A percentile compares a stretch with the other conserved stretches of the same genome.
phyloP scores from a whole-genome alignment of 1,140 invertebrate species.

The Pararge aegeria region DNA sequence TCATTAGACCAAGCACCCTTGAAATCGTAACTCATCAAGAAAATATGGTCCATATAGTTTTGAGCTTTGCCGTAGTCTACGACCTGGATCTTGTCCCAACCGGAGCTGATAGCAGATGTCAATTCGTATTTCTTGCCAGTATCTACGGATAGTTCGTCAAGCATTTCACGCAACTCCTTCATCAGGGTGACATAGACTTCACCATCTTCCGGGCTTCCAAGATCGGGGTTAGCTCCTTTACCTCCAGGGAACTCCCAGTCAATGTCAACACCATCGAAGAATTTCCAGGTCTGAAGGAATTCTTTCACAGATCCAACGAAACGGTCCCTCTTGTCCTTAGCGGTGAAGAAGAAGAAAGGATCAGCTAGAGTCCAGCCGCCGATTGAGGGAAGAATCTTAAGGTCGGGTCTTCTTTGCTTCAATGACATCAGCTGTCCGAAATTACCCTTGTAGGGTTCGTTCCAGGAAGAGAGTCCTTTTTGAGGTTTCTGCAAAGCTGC shows the following conservation, averaged over 20 bases:
- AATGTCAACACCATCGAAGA: slow-evolving; percentile 74
- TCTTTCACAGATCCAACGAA: slow-evolving; percentile 71
- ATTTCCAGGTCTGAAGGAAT: slow-evolving; percentile 72
- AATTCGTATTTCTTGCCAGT: slow-evolving; percentile 70
- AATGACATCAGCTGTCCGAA: slow-evolving; percentile 72
- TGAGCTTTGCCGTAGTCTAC: slow-evolving; percentile 67
- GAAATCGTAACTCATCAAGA: slow-evolving; percentile 74
- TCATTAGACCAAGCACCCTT: slow-evolving; percentile 74
- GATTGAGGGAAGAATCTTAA: slow-evolving; percentile 71
- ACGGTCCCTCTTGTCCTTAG: slow-evolving; percentile 57
- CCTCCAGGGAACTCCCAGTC: slow-evolving; percentile 76
- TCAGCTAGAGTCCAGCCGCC: slow-evolving; percentile 75
- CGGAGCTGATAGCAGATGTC: slow-evolving; percentile 69
- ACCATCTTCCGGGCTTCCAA: slow-evolving; percentile 65
- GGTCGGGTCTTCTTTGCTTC: slow-evolving; percentile 64
- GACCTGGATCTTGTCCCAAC: slow-evolving; percentile 74
- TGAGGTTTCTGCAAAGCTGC: slow-evolving; percentile 73
- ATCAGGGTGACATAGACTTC: slow-evolving; percentile 61
- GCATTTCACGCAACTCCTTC: slow-evolving; percentile 69
- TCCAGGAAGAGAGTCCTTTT: slow-evolving; percentile 68
- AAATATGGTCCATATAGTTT: slow-evolving; percentile 72
- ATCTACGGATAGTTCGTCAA: slow-evolving; percentile 56
- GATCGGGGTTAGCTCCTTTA: slow-evolving; percentile 66
- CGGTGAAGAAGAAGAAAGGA: slow-evolving; percentile 73
- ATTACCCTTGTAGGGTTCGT: slow-evolving; percentile 74